Conservation (phyloP, 2,797 vertebrate genomes). For the Hypotaenidia okinawae region DNA sequence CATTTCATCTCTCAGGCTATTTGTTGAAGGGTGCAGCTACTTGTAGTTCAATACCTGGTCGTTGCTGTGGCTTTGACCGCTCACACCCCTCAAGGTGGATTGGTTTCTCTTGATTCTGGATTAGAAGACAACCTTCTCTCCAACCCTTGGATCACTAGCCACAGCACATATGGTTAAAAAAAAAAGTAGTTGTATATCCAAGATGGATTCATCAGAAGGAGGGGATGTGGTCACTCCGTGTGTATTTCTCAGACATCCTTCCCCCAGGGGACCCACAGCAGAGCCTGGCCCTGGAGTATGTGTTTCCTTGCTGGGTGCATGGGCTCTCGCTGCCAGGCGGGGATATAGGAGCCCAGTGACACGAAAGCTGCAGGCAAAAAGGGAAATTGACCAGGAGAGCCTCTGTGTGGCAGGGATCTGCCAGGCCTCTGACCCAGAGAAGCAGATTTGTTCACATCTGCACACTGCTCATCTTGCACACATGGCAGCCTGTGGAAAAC, state of each 20-base stretch:
- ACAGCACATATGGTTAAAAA: not conserved
- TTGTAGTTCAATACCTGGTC: not conserved
- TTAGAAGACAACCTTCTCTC: not conserved
- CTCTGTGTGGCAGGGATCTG: not conserved
- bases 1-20: not conserved
- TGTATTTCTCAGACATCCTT: not conserved
- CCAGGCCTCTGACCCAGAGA: not conserved
- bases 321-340: not conserved
- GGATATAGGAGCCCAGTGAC: not conserved
- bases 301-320: fast-evolving
- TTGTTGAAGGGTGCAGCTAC: not conserved
- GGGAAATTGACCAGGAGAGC: not conserved
- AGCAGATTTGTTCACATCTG: not conserved
- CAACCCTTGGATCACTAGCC: not conserved
- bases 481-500: fast-evolving
- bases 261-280: not conserved
- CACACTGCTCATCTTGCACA: not conserved
- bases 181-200: not conserved
- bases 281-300: not conserved
- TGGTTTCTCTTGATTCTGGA: not conserved
- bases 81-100: fast-evolving
- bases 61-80: not conserved
- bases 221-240: fast-evolving
- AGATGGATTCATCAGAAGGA: not conserved
- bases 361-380: not conserved